Conservation (phyloP, 2,888 invertebrate genomes). For the Cryptus viduatorius region DNA sequence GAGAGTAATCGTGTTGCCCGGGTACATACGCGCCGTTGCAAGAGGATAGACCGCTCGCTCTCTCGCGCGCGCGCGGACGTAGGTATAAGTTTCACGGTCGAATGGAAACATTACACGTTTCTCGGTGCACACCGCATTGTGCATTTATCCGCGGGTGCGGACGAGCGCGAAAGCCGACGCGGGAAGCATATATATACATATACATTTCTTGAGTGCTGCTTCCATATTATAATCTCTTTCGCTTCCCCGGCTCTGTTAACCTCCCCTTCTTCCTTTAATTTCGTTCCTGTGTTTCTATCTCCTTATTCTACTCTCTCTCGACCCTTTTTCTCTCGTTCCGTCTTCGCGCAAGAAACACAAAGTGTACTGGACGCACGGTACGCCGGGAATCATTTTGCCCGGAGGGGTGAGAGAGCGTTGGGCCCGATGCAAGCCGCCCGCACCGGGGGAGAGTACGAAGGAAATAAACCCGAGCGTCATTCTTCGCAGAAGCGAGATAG, state of each 20-base stretch:
- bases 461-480: constrained; percentile 73
- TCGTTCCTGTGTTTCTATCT: constrained; percentile 42
- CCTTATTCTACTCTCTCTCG: neutral
- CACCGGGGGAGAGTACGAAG: constrained; percentile 60
- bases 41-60: too few species aligned
- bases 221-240: constrained; percentile 63
- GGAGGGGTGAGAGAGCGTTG: constrained; percentile 41
- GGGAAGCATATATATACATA: neutral
- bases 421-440: constrained; percentile 23
- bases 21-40: too few species aligned
- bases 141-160: constrained; percentile 67
- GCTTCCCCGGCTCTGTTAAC: constrained; percentile 52
- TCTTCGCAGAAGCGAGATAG: constrained; percentile 65
- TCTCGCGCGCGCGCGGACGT: constrained; percentile 50
- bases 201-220: constrained; percentile 45
- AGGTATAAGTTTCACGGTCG: constrained; percentile 65
- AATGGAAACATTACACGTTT: constrained; percentile 69
- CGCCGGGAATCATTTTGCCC: constrained; percentile 60
- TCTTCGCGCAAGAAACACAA: constrained; percentile 46
- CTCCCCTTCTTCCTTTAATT: constrained; percentile 45
- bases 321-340: neutral
- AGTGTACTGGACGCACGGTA: constrained; percentile 25
- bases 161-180: constrained; percentile 61
- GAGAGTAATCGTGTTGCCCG: constrained; percentile 60
- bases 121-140: constrained; percentile 50